These are phyloP conservation scores for Matsumurasca onukii DNA, from an alignment of 1,140 invertebrate species.

Conservation along the genomic window DNA sequence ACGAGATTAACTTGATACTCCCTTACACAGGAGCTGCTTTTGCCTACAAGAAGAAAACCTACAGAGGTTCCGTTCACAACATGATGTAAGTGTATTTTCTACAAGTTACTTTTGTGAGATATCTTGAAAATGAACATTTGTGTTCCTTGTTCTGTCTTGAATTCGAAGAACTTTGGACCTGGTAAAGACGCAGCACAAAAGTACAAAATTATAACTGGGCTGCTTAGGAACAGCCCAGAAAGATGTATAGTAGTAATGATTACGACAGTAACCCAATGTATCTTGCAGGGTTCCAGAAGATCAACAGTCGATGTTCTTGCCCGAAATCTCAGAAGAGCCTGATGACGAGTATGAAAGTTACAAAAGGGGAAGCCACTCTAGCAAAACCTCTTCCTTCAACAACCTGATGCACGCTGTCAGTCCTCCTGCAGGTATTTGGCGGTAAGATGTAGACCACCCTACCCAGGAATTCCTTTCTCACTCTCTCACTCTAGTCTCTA, in stretches of 20 bases:
- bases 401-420: slow-evolving; percentile 25
- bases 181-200: too few relatives aligned
- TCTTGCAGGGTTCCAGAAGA: slow-evolving; percentile 60
- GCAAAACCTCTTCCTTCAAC: slow-evolving; percentile 35
- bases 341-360: slow-evolving; percentile 40
- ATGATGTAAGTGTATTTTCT: slow-evolving; percentile 56
- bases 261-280: too few relatives aligned
- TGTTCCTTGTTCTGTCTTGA: too few relatives aligned
- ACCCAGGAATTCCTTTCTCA: background rate
- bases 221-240: too few relatives aligned
- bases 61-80: slow-evolving; percentile 62
- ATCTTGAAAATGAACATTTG: too few relatives aligned
- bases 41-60: slow-evolving; percentile 62
- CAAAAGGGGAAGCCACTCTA: slow-evolving; percentile 45
- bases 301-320: slow-evolving; percentile 61
- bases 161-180: too few relatives aligned
- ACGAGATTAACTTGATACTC: slow-evolving; percentile 56
- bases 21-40: slow-evolving; percentile 66
- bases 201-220: too few relatives aligned
- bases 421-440: slow-evolving; percentile 40
- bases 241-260: background rate
- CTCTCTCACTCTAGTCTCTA: too few relatives aligned
- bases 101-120: slow-evolving; percentile 16
- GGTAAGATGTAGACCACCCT: slow-evolving; percentile 37
- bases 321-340: slow-evolving; percentile 60